Evolutionary conservation across 2,888 invertebrate species (phyloP), one percentile per base, ranked within the genome.

Genomic region (Agrochola litura): DNA sequence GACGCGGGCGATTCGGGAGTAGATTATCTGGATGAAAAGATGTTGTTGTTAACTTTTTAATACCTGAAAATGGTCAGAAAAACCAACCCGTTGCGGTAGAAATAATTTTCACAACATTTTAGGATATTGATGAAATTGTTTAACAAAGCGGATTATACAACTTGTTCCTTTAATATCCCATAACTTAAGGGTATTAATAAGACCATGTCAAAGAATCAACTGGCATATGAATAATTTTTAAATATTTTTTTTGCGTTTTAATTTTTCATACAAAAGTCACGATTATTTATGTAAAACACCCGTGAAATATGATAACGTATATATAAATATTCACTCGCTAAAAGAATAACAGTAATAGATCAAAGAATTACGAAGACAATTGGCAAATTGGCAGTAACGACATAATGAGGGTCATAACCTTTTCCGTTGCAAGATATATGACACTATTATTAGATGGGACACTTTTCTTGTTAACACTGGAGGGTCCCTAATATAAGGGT

Each of bases 1-100:
- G 5, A 99, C 98, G 72, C 99, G 97, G 0, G 98, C 99, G 76
- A 99, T 98, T 85, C 99, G 97, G 2, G 99, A 99, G 94, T 99
- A 99, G 58, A 99, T 97, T 89, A 97, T 98, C 98, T 98, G 75
- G 1, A 10, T 37, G 0, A 43, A 37, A 37, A 30, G 1, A 22
- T 10, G 10, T 14, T 19, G 19, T 52, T 52, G 19, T 52, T 19
- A 52, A 19, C 49, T 52, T 49, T 16, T 16, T 49, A 10, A 46
- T 46, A 46, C 2, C 43, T 10, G 46, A 46, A 14, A 14, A 46
- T 46, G 10, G 1, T 46, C 43, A 10, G 43, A 43, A 43, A 10
- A 43, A 37, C 37, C 37, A 37, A 37, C 37, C 37, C 37, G 37
- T 37, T 3, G 37, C 37, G 19, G 19, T 52, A 19, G 2, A 52